Conservation (phyloP, 1,140 invertebrate species). For the Spodoptera litura region DNA sequence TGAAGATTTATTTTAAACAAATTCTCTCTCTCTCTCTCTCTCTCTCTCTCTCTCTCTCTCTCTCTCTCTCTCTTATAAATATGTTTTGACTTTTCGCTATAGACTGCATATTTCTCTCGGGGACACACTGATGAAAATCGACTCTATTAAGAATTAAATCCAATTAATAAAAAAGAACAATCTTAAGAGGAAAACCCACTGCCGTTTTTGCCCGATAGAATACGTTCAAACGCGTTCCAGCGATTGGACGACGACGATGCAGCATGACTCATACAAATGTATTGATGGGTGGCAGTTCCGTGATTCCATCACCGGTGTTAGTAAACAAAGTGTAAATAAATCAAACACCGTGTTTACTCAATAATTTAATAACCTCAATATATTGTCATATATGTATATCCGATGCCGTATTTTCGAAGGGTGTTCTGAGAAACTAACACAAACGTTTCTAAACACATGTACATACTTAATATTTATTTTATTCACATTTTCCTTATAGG, state of each 20-base stretch:
- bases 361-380: slow-evolving; percentile 10
- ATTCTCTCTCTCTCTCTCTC: too few species aligned
- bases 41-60: too few species aligned
- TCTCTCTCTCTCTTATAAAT: too few species aligned
- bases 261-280: background rate
- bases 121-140: too few species aligned
- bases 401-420: background rate
- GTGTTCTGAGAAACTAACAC: background rate
- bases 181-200: too few species aligned
- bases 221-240: background rate
- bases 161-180: too few species aligned
- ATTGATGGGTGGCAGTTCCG: background rate
- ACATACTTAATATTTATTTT: background rate
- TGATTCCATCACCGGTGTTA: background rate
- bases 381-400: background rate
- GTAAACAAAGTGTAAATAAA: slow-evolving; percentile 3
- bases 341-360: background rate
- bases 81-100: too few species aligned
- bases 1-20: too few species aligned
- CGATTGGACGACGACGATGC: background rate
- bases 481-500: background rate
- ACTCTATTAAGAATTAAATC: too few species aligned
- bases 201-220: too few species aligned
- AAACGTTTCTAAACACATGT: background rate
- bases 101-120: too few species aligned